phyloP scores from a whole-genome alignment of 2,888 invertebrate genomes.

The Parapristionchus giblindavisi region DNA sequence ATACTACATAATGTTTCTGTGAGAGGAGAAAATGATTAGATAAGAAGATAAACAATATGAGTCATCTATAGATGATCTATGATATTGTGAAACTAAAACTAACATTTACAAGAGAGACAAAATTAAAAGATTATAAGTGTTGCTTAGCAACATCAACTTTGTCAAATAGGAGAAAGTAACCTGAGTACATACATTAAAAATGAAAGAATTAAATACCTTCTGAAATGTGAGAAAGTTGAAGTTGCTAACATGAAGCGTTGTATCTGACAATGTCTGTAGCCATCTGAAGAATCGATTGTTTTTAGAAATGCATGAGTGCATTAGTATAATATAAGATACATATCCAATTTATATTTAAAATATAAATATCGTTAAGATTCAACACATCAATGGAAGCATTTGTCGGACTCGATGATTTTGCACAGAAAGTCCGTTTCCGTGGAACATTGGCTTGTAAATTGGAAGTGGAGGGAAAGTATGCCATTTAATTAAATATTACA shows the following conservation, averaged over 20 bases:
- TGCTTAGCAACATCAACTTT: no score
- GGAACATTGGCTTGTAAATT: slow-evolving; percentile 38
- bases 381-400: slow-evolving; percentile 33
- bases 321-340: no score
- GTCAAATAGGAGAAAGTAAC: no score
- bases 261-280: no score
- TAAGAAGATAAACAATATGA: background rate
- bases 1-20: background rate
- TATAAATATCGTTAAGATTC: slow-evolving; percentile 26
- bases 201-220: no score
- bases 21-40: background rate
- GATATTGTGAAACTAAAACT: no score
- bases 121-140: no score
- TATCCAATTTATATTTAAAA: no score
- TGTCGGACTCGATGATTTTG: slow-evolving; percentile 36
- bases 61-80: background rate
- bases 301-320: background rate
- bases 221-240: no score
- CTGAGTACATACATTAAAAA: background rate
- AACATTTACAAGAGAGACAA: no score
- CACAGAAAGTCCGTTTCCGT: slow-evolving; percentile 39
- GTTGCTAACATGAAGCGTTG: no score
- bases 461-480: slow-evolving; percentile 35
- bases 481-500: background rate
- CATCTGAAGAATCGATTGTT: background rate